phyloP scores from a whole-genome alignment of 2,888 invertebrate species.

The Orthosia incerta region DNA sequence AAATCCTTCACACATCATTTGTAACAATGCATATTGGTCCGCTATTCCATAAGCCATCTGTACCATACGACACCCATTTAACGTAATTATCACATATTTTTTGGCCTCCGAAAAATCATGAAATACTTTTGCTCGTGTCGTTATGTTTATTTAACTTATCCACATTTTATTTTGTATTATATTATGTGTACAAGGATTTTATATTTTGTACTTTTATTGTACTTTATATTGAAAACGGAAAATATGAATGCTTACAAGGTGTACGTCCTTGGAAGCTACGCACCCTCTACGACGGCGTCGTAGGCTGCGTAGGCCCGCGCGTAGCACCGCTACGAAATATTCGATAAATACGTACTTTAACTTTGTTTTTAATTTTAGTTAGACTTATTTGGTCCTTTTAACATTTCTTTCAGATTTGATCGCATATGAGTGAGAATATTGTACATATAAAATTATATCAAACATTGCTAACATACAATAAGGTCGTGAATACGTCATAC shows the following conservation, averaged over 20 bases:
- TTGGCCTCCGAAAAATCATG: neutral
- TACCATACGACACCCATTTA: neutral
- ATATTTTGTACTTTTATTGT: neutral
- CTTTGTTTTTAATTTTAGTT: neutral
- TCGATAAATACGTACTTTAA: neutral
- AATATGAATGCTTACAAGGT: neutral
- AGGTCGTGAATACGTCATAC: neutral
- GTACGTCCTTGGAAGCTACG: conserved; percentile 10
- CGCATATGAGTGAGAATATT: neutral
- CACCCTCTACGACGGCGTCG: conserved; percentile 18
- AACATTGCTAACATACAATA: neutral
- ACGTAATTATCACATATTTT: neutral
- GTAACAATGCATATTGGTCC: too few relatives aligned
- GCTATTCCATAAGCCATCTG: too few relatives aligned
- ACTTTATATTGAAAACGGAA: neutral
- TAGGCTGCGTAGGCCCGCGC: conserved; percentile 16
- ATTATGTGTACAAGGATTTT: too few relatives aligned
- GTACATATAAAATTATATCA: neutral
- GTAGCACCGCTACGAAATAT: conserved; percentile 28
- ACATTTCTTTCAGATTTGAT: neutral
- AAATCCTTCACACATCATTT: neutral
- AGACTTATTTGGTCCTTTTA: neutral
- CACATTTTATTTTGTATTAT: neutral
- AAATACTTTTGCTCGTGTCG: neutral
- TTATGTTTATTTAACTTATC: neutral